Percentiles rank a stretch among this genome's conserved stretches.
Evolutionary conservation across 2,113 vertebrate species (phyloP).

Genomic region (Sapajus apella): DNA sequence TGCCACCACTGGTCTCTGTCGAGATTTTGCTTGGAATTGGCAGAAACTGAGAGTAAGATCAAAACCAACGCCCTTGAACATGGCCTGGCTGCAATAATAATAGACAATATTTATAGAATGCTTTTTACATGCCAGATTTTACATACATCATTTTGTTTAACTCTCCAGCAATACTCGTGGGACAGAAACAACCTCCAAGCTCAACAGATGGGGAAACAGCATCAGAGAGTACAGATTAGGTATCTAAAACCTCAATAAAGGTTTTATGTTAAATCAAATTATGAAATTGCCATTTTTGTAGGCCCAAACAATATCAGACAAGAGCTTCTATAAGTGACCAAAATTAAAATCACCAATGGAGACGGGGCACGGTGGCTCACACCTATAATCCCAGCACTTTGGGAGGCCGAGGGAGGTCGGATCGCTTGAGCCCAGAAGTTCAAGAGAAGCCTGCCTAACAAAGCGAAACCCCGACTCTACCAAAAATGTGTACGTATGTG

Average conservation of each 20-base stretch:
- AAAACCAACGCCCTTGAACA: background rate
- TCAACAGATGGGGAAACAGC: background rate
- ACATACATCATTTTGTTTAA: background rate
- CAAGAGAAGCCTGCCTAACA: too few species aligned
- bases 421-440: too few species aligned
- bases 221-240: background rate
- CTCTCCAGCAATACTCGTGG: background rate
- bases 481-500: too few species aligned
- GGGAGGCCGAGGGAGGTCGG: too few species aligned
- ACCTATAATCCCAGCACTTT: too few species aligned
- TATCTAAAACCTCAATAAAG: background rate
- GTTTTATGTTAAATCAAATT: background rate
- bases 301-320: background rate
- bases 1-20: background rate
- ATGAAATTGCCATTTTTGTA: slow-evolving; percentile 16
- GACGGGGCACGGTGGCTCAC: too few species aligned
- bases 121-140: background rate
- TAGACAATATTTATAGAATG: background rate
- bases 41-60: background rate
- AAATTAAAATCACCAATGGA: background rate
- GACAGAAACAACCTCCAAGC: background rate
- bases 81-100: background rate
- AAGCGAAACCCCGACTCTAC: too few species aligned
- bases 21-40: background rate
- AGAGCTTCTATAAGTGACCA: background rate